Base-by-base conservation (phyloP, 2,888 invertebrate species). In the Pammene aurita region DNA sequence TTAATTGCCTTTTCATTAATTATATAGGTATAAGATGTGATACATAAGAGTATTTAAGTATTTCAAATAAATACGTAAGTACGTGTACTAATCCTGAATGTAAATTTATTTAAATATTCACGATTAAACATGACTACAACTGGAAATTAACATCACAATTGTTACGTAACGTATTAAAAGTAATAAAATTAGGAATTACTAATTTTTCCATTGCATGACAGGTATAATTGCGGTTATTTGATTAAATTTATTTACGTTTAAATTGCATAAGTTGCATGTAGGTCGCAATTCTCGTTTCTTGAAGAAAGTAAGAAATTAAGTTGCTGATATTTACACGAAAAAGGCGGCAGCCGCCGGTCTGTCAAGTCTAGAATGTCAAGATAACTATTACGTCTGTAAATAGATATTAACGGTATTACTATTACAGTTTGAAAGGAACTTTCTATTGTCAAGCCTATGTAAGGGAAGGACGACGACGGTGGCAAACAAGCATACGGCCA, bases 121-220 rank as follows among this genome's bases (percentile, higher is more conserved):
- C 35, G 46, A 61, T 67, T 55, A 61, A 61, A 55, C 67, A 55
- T 48, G 38, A 26, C 38, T 46, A 46, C 41, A 55, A 61, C 42
- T 35, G 41, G 67, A 62, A 55, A 62, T 54, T 67, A 16, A 26
- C 13, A 0, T 46, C 11, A 44, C 13, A 56, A 56, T 67, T 67
- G 41, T 67, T 67, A 55, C 41, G 46, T 48, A 54, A 14, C 44
- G 66, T 16, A 18, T 58, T 34, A 60, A 61, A 67, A 35, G 18
- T 46, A 14, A 46, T 14, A 35, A 60, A 35, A 18, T 18, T 57
- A 41, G 18, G 4, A 58, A 44, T 44, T 16, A 5, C 50, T 35
- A 52, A 10, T 7, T 54, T 7, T 35, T 38, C 9, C 0, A 38
- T 38, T 38, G 38, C 6, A 26, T 26, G 4, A 4, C 4, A 26